Conservation (phyloP, 1,140 invertebrate genomes). For the Drosophila lacteicornis region DNA sequence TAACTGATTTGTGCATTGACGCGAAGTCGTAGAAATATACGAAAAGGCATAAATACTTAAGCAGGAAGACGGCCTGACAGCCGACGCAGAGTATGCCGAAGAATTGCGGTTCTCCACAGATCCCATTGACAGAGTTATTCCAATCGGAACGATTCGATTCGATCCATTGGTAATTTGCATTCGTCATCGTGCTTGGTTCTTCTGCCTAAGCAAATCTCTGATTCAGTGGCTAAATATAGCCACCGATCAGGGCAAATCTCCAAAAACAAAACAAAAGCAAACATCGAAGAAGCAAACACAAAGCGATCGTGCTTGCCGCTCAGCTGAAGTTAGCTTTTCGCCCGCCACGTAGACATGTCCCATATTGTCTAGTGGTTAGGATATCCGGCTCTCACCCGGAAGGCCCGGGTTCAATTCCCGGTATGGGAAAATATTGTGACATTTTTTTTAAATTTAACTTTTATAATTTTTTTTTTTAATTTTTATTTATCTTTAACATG, state of each 20-base stretch:
- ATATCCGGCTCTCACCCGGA: slow-evolving; percentile 94
- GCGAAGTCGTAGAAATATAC: slow-evolving; percentile 82
- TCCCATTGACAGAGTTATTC: slow-evolving; percentile 21
- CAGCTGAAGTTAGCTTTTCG: background rate
- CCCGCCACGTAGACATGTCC: slow-evolving; percentile 23
- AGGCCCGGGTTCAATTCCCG: slow-evolving; percentile 94
- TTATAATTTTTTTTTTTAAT: background rate
- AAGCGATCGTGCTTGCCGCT: slow-evolving; percentile 9
- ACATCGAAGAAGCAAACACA: background rate
- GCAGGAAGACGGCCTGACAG: slow-evolving; percentile 1
- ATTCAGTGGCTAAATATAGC: slow-evolving; percentile 31
- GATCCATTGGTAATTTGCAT: slow-evolving; percentile 25
- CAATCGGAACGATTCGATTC: slow-evolving; percentile 2
- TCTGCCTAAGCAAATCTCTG: slow-evolving; percentile 3
- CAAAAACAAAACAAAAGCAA: slow-evolving; percentile 1
- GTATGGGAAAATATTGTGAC: slow-evolving; percentile 88
- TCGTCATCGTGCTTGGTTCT: slow-evolving; percentile 24
- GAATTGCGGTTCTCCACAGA: slow-evolving; percentile 26
- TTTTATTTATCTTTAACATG: too few species aligned
- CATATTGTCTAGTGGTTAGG: slow-evolving; percentile 92
- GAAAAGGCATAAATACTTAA: slow-evolving; percentile 68
- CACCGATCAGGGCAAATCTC: slow-evolving; percentile 7
- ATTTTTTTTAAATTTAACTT: background rate
- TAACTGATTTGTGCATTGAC: slow-evolving; percentile 83
- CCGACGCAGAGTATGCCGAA: background rate